phyloP scores from a whole-genome alignment of 2,113 vertebrate species.

The Microtus ochrogaster region DNA sequence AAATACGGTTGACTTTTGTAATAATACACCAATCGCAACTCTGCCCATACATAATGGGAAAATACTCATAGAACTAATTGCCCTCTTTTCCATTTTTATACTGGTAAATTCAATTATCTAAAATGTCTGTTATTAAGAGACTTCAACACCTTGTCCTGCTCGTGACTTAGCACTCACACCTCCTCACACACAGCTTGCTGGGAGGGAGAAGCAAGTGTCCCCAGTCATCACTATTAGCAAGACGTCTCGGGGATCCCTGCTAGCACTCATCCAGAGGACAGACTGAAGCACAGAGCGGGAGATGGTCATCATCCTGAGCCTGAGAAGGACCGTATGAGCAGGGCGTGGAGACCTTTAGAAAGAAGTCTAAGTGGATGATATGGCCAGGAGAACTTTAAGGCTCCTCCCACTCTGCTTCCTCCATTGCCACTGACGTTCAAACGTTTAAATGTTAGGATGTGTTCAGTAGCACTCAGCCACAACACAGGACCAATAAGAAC shows the following conservation, averaged over 20 bases:
- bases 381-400: conserved; percentile 85
- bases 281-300: conserved; percentile 77
- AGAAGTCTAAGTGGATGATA: conserved; percentile 83
- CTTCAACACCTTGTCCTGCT: not conserved
- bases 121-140: conserved; percentile 35
- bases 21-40: not conserved
- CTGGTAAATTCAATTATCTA: not conserved
- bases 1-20: not conserved
- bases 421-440: conserved; percentile 82
- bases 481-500: conserved; percentile 72
- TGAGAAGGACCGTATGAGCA: conserved; percentile 80
- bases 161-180: conserved; percentile 27
- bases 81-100: conserved; percentile 45
- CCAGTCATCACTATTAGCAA: not conserved
- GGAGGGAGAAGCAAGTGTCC: conserved; percentile 14
- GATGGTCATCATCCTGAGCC: conserved; percentile 75
- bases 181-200: conserved; percentile 6
- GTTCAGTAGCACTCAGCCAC: conserved; percentile 66
- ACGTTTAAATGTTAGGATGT: conserved; percentile 71
- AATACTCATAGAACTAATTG: not conserved
- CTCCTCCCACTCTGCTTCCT: conserved; percentile 83
- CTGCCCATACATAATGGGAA: not conserved
- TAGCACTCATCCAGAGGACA: conserved; percentile 75
- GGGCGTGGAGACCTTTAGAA: conserved; percentile 83
- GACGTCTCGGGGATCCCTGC: conserved; percentile 12